These are phyloP conservation scores for Drosophila anomalipes DNA, from an alignment of 2,888 invertebrate species.

Conservation along the genomic window DNA sequence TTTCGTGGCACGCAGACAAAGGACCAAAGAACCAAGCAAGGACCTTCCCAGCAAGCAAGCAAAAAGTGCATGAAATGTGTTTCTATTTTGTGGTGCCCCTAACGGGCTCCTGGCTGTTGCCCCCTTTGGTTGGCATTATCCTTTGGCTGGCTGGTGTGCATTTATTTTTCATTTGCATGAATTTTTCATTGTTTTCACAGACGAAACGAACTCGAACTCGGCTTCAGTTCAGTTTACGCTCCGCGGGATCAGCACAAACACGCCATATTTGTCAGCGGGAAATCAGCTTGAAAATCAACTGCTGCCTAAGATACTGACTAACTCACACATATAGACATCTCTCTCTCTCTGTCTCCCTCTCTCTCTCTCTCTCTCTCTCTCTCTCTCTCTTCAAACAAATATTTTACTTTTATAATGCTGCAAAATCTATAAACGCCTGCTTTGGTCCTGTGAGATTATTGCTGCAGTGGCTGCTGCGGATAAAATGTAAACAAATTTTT, in stretches of 20 bases:
- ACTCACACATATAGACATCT: conserved; percentile 64
- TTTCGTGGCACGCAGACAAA: conserved; percentile 76
- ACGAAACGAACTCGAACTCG: conserved; percentile 43
- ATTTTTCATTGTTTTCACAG: conserved; percentile 82
- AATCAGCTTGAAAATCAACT: conserved; percentile 75
- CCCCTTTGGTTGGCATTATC: conserved; percentile 57
- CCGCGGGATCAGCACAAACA: conserved; percentile 76
- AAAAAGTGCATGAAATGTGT: conserved; percentile 77
- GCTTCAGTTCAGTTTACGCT: conserved; percentile 72
- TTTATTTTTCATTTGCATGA: conserved; percentile 84
- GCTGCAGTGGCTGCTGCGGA: conserved; percentile 21
- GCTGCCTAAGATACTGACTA: conserved; percentile 6
- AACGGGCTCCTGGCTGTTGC: conserved; percentile 24
- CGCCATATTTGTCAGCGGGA: conserved; percentile 80
- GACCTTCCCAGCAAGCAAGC: conserved; percentile 16
- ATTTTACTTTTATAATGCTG: conserved; percentile 66
- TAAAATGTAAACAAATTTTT: conserved; percentile 70
- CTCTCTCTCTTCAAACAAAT: conserved; percentile 57
- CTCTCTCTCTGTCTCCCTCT: conserved; percentile 11
- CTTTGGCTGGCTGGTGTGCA: conserved; percentile 80
- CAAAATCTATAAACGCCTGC: conserved; percentile 63
- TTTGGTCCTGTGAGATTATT: conserved; percentile 20
- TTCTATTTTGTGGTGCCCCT: conserved; percentile 67
- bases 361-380: neutral
- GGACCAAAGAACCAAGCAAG: conserved; percentile 24